A percentile compares a stretch with the other conserved stretches of the same genome.
Evolutionary conservation across 2,113 vertebrate species (phyloP).

Genomic region (Vanacampus margaritifer): DNA sequence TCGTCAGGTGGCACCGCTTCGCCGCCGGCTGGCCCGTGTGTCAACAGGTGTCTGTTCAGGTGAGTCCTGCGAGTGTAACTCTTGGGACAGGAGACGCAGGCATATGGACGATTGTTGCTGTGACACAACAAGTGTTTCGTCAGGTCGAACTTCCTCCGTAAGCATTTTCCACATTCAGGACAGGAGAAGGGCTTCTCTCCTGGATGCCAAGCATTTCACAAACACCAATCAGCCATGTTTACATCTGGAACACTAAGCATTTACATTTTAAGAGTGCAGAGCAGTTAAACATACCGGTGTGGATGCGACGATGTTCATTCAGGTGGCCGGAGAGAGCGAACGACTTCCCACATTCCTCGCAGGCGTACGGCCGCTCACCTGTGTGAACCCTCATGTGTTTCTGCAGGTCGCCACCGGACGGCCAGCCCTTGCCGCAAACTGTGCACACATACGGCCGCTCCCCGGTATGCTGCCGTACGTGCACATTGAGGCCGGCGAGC

Average conservation of each 20-base stretch:
- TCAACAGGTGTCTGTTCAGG: conserved; percentile 67
- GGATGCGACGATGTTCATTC: conserved; percentile 64
- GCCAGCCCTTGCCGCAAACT: conserved; percentile 69
- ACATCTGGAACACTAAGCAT: background rate
- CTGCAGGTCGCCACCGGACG: conserved; percentile 66
- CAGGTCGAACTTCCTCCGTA: conserved; percentile 67
- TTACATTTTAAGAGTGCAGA: background rate
- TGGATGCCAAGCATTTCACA: conserved; percentile 5
- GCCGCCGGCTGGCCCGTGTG: conserved; percentile 18
- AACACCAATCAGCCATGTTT: background rate
- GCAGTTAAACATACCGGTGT: conserved; percentile 52
- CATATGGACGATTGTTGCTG: conserved; percentile 56
- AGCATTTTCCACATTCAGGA: conserved; percentile 65
- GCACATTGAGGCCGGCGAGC: conserved; percentile 68
- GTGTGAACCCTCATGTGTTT: conserved; percentile 72
- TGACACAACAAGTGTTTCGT: conserved; percentile 72
- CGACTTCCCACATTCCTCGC: conserved; percentile 63
- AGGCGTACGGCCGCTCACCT: conserved; percentile 64
- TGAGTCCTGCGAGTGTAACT: conserved; percentile 71
- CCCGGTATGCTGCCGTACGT: conserved; percentile 69
- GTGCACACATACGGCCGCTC: conserved; percentile 70
- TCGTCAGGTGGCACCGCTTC: background rate
- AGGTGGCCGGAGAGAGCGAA: conserved; percentile 72
- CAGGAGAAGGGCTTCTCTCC: conserved; percentile 69
- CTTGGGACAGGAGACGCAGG: conserved; percentile 63